Base-by-base conservation (phyloP, 2,888 invertebrate genomes). In the Nysson spinosus region DNA sequence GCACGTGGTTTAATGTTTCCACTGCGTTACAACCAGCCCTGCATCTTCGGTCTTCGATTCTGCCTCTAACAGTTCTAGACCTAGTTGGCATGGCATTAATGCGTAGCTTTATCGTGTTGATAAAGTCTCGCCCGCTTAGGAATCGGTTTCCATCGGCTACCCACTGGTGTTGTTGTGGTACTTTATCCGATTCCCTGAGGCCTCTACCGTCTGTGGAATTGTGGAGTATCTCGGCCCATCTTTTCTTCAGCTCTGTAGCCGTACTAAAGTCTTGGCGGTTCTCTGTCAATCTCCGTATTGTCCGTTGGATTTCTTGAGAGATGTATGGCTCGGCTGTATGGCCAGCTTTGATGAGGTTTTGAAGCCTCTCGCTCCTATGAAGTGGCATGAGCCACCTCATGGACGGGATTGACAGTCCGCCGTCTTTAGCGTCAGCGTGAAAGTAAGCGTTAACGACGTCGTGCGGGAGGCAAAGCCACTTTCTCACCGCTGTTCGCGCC, bases 391-490 rank as follows among this genome's bases (percentile, higher is more conserved):
- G 5, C 49, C 60, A 70, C 2, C 70, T 28, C 9, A 54, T 7
- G 0, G 64, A 54, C 3, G 64, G 67, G 0, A 71, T 37, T 0
- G 39, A 39, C 0, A 77, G 70, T 1, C 74, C 83, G 50, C 72
- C 81, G 57, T 81, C 80, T 26, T 39, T 67, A 0, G 70, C 50
- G 3, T 70, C 42, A 0, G 85, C 78, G 43, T 85, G 81, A 35
- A 83, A 77, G 54, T 83, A 87, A 0, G 75, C 82, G 2, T 70
- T 72, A 1, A 83, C 77, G 1, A 67, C 65, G 46, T 85, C 85
- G 3, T 74, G 52, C 0, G 85, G 86, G 0, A 87, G 78, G 7
- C 75, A 60, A 0, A 85, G 63, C 78, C 80, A 80, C 4, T 61
- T 70, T 54, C 85, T 69, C 0, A 83, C 72, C 0, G 69, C 56